Conservation (phyloP, 2,888 invertebrate species). For the Doris montereyensis region DNA sequence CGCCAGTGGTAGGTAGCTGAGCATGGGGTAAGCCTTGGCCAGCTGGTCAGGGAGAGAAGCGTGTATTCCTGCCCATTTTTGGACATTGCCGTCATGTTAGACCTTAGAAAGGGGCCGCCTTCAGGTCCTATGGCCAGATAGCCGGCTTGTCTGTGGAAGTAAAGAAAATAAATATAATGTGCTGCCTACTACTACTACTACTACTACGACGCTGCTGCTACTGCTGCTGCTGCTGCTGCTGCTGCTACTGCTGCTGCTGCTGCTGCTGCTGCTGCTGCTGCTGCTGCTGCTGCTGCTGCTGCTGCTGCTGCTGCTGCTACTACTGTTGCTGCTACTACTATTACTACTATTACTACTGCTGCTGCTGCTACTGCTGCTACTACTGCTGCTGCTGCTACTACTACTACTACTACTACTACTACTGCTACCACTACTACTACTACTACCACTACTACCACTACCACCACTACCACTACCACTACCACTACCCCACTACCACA, state of each 20-base stretch:
- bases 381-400: background rate
- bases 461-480: background rate
- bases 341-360: background rate
- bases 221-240: background rate
- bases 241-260: background rate
- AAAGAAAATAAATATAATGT: background rate
- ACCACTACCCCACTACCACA: no score
- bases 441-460: background rate
- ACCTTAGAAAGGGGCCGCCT: slow-evolving; percentile 40
- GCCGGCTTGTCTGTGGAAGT: slow-evolving; percentile 56
- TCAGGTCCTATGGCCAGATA: slow-evolving; percentile 52
- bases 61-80: slow-evolving; percentile 50
- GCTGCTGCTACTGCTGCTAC: background rate
- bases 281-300: background rate
- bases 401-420: background rate
- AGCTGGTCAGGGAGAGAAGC: slow-evolving; percentile 46
- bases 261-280: background rate
- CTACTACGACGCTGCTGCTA: no score
- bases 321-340: background rate
- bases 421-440: background rate
- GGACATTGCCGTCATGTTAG: slow-evolving; percentile 36
- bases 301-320: background rate
- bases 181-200: no score
- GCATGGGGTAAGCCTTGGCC: slow-evolving; percentile 51
- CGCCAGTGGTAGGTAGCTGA: slow-evolving; percentile 50